A percentile compares a stretch with the other conserved stretches of the same genome.
phyloP scores from a whole-genome alignment of 2,113 vertebrate genomes.

The Brachypteracias leptosomus region DNA sequence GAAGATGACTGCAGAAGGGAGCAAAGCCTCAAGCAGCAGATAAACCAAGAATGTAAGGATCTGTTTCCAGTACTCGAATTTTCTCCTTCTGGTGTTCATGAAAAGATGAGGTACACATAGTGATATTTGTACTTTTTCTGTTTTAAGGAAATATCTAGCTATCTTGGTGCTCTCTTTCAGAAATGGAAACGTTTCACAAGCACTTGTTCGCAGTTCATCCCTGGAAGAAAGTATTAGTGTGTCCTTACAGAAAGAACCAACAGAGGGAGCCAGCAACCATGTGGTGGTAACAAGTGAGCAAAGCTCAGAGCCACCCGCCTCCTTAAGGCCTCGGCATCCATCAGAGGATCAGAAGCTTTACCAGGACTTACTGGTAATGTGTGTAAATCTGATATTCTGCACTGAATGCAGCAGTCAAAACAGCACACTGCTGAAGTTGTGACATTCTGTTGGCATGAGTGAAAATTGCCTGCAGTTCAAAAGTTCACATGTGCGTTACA shows the following conservation, averaged over 20 bases:
- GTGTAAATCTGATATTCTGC: not conserved
- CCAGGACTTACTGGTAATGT: conserved; percentile 81
- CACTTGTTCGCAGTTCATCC: conserved; percentile 21
- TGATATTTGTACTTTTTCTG: not conserved
- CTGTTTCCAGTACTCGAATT: rapidly evolving
- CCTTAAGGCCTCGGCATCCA: not conserved
- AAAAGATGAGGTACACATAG: not conserved
- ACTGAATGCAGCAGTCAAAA: not conserved
- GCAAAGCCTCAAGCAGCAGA: not conserved
- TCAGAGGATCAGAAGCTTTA: conserved; percentile 78
- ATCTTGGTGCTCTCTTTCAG: not conserved
- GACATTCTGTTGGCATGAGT: not conserved
- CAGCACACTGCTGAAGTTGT: not conserved
- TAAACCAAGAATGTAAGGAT: not conserved
- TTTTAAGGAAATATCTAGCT: not conserved
- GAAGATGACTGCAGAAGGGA: not conserved
- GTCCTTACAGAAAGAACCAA: conserved; percentile 63
- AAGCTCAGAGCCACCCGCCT: not conserved
- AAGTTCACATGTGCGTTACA: not conserved
- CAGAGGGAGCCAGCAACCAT: conserved; percentile 56
- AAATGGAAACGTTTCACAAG: conserved; percentile 5
- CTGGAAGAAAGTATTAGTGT: conserved; percentile 72
- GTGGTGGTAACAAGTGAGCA: not conserved
- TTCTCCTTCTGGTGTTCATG: not conserved
- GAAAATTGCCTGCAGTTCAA: not conserved